Conservation (phyloP, 1,140 invertebrate genomes). For the Cydia splendana region DNA sequence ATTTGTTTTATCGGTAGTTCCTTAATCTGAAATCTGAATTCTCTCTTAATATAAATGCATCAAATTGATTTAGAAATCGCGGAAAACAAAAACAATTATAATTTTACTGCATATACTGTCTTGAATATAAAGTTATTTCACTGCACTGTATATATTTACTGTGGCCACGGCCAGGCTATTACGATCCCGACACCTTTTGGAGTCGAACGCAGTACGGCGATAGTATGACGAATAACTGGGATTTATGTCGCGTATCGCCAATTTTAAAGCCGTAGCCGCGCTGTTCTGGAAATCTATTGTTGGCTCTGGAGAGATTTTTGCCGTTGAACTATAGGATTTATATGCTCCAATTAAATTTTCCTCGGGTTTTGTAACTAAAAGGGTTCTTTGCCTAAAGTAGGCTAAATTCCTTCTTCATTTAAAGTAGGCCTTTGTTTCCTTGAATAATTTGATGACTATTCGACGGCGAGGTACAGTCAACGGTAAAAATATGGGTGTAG, state of each 20-base stretch:
- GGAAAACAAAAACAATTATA: too few species aligned
- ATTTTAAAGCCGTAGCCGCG: constrained; percentile 6
- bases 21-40: too few species aligned
- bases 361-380: too few species aligned
- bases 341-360: neutral
- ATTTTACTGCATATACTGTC: neutral
- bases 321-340: constrained; percentile 3
- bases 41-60: too few species aligned
- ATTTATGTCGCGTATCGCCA: constrained; percentile 25
- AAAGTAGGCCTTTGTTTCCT: too few species aligned
- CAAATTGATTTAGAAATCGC: too few species aligned
- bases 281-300: constrained; percentile 5
- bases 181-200: constrained; percentile 29
- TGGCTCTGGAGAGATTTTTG: neutral
- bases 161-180: constrained; percentile 18
- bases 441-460: too few species aligned
- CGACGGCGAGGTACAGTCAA: too few species aligned
- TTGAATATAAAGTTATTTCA: neutral
- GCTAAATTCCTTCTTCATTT: too few species aligned
- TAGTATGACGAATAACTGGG: constrained; percentile 28
- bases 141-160: neutral
- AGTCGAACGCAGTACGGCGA: constrained; percentile 29
- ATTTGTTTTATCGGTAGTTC: too few species aligned
- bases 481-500: too few species aligned
- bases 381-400: too few species aligned